These are phyloP conservation scores for Sminthurides aquaticus DNA, from an alignment of 2,888 invertebrate species.

Conservation along the genomic window DNA sequence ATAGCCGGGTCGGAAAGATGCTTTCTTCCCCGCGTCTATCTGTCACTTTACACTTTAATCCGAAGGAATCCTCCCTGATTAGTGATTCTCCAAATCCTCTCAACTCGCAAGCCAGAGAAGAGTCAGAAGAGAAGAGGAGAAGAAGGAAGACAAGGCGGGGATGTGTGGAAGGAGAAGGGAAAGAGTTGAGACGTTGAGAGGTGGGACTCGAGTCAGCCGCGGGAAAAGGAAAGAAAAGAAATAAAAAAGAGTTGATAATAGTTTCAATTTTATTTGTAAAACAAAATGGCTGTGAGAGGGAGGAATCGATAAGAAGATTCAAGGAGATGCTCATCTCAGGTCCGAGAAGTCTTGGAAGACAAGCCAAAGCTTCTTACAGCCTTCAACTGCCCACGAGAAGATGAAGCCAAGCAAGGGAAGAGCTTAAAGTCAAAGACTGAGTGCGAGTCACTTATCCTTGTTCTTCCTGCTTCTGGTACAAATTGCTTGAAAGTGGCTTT, in stretches of 20 bases:
- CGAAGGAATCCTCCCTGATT: not conserved
- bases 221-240: not conserved
- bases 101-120: no score
- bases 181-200: not conserved
- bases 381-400: no score
- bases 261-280: not conserved
- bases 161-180: not conserved
- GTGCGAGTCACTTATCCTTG: no score
- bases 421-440: no score
- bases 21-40: no score
- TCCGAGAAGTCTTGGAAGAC: no score
- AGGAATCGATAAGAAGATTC: not conserved
- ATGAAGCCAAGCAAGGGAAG: no score
- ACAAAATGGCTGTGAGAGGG: not conserved
- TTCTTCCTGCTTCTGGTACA: not conserved
- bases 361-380: no score
- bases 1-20: no score
- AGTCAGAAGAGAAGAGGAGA: not conserved
- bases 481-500: no score
- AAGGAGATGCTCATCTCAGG: not conserved
- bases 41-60: no score
- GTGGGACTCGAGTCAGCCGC: not conserved
- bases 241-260: no score
- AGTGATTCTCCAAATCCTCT: not conserved
- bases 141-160: not conserved